Evolutionary conservation across 2,888 invertebrate genomes (phyloP).

Genomic region (Vanessa cardui): DNA sequence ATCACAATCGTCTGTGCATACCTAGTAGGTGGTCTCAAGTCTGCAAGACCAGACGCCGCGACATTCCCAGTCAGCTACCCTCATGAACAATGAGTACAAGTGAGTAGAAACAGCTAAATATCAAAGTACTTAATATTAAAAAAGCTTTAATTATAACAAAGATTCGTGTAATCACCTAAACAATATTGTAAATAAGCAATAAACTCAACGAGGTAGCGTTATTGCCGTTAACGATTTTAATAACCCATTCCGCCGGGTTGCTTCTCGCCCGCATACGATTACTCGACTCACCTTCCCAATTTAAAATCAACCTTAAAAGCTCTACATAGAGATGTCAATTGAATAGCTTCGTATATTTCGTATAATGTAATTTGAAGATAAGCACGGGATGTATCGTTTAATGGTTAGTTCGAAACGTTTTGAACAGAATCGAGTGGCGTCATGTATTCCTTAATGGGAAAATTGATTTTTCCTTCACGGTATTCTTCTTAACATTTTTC

Average conservation of each 20-base stretch:
- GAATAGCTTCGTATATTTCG: not conserved
- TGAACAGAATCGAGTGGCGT: conserved; percentile 21
- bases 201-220: conserved; percentile 31
- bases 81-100: too few relatives aligned
- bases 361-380: conserved; percentile 34
- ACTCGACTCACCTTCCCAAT: conserved; percentile 1
- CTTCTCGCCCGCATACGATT: conserved; percentile 44
- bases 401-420: conserved; percentile 35
- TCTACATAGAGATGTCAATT: conserved; percentile 13
- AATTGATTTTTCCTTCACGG: too few relatives aligned
- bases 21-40: too few relatives aligned
- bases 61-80: too few relatives aligned
- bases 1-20: too few relatives aligned
- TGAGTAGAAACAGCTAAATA: too few relatives aligned
- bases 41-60: too few relatives aligned
- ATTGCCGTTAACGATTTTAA: conserved; percentile 39
- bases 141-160: not conserved
- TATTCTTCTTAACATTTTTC: too few relatives aligned
- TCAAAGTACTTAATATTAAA: too few relatives aligned
- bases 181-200: conserved; percentile 10
- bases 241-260: conserved; percentile 43
- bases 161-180: conserved; percentile 4
- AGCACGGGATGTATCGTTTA: conserved; percentile 37
- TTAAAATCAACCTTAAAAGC: conserved; percentile 1
- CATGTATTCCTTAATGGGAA: not conserved